These are phyloP conservation scores for Drosophila subobscura DNA, from an alignment of 1,140 invertebrate genomes.

Conservation along the genomic window DNA sequence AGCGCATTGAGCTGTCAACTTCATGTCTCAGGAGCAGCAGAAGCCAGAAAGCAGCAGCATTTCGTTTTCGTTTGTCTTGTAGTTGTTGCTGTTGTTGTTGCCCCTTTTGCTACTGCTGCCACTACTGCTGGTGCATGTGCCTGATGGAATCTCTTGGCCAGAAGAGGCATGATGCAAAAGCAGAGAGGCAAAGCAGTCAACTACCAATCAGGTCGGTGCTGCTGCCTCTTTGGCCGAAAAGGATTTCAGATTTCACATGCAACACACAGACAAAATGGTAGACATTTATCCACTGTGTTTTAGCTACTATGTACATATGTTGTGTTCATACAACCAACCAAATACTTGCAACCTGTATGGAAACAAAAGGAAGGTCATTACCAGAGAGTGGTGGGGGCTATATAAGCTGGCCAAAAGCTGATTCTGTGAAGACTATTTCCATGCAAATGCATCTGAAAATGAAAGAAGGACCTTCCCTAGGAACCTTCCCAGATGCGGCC, in stretches of 20 bases:
- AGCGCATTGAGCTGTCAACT: conserved; percentile 81
- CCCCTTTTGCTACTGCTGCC: conserved; percentile 32
- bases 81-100: conserved; percentile 31
- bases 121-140: conserved; percentile 55
- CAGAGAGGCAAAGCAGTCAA: conserved; percentile 55
- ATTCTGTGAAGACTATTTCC: too few relatives aligned
- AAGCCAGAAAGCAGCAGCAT: conserved; percentile 44
- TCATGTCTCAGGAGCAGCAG: conserved; percentile 60
- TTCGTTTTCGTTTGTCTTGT: conserved; percentile 74
- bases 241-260: conserved; percentile 78
- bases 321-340: conserved; percentile 51
- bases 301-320: too few relatives aligned
- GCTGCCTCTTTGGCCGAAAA: conserved; percentile 71
- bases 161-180: conserved; percentile 40
- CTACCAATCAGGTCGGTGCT: conserved; percentile 76
- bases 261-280: conserved; percentile 69
- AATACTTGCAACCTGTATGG: neutral
- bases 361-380: too few relatives aligned
- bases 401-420: too few relatives aligned
- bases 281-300: conserved; percentile 55
- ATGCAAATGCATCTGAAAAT: too few relatives aligned
- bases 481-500: neutral
- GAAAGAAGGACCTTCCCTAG: too few relatives aligned
- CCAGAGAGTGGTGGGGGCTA: too few relatives aligned
- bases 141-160: conserved; percentile 72